A percentile compares a stretch with the other conserved stretches of the same genome.
These are phyloP conservation scores for Parnassius mnemosyne DNA, from an alignment of 2,888 invertebrate genomes.

Conservation along the genomic window DNA sequence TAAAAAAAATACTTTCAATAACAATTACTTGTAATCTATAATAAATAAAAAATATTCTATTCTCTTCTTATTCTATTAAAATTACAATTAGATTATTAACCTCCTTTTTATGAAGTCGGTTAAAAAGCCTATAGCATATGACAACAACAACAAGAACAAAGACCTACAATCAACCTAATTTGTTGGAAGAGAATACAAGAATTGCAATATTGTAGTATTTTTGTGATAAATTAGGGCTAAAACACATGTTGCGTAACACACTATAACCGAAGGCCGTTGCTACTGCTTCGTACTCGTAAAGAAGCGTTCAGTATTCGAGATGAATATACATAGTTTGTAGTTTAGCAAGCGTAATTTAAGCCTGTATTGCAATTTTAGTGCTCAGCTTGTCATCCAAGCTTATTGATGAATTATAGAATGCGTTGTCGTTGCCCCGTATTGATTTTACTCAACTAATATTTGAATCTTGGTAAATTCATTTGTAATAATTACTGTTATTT, in stretches of 20 bases:
- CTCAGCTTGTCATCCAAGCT: conserved; percentile 21
- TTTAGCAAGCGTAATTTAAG: conserved; percentile 22
- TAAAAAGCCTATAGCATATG: background rate
- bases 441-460: conserved; percentile 17
- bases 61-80: too few relatives aligned
- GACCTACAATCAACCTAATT: conserved; percentile 4
- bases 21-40: too few relatives aligned
- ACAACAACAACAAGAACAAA: background rate
- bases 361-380: conserved; percentile 25
- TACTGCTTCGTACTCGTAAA: conserved; percentile 18
- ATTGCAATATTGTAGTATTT: conserved; percentile 11
- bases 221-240: conserved; percentile 20
- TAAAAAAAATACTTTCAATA: too few relatives aligned
- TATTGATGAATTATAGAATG: conserved; percentile 25
- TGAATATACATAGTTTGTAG: conserved; percentile 24
- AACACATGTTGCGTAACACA: conserved; percentile 20
- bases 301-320: conserved; percentile 19
- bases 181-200: conserved; percentile 7
- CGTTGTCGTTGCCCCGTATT: conserved; percentile 14
- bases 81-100: too few relatives aligned
- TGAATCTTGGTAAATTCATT: conserved; percentile 15
- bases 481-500: background rate
- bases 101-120: background rate
- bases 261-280: conserved; percentile 18
- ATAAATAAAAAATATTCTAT: too few relatives aligned